Base-by-base conservation (phyloP, 2,888 invertebrate genomes). In the Busseola fusca region DNA sequence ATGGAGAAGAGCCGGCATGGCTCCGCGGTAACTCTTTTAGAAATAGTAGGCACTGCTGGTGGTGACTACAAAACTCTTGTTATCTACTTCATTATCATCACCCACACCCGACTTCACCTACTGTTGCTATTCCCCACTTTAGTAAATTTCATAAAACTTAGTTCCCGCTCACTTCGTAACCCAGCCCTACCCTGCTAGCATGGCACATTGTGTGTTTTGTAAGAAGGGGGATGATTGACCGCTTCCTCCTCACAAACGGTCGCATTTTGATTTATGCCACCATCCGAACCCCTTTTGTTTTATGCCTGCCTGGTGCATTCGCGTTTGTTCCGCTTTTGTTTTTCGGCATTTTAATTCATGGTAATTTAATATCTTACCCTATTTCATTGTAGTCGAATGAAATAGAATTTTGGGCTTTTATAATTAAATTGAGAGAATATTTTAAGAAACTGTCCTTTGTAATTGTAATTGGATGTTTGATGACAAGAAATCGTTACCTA, bases 191-290 rank as follows among this genome's bases (percentile, higher is more conserved):
- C 82, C 75, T 81, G 76, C 83, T 78, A 83, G 82, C 86, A 82
- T 66, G 85, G 87, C 89, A 89, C 87, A 87, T 87, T 88, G 88
- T 88, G 82, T 87, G 88, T 87, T 84, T 84, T 79, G 88, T 89
- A 88, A 88, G 91, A 92, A 92, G 92, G 91, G 91, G 91, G 90
- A 93, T 95, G 94, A 95, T 94, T 92, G 93, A 95, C 93, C 92
- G 93, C 87, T 94, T 94, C 94, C 94, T 94, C 89, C 87, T 90
- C 89, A 88, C 88, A 86, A 91, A 90, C 91, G 90, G 91, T 90
- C 91, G 88, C 89, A 82, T 90, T 92, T 91, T 93, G 92, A 93
- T 93, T 92, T 91, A 93, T 91, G 85, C 88, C 86, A 76, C 74
- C 74, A 78, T 75, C 73, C 67, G 64, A 80, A 83, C 80, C 81